Base-by-base conservation (phyloP, 2,888 invertebrate species). In the Abrostola triplasia region DNA sequence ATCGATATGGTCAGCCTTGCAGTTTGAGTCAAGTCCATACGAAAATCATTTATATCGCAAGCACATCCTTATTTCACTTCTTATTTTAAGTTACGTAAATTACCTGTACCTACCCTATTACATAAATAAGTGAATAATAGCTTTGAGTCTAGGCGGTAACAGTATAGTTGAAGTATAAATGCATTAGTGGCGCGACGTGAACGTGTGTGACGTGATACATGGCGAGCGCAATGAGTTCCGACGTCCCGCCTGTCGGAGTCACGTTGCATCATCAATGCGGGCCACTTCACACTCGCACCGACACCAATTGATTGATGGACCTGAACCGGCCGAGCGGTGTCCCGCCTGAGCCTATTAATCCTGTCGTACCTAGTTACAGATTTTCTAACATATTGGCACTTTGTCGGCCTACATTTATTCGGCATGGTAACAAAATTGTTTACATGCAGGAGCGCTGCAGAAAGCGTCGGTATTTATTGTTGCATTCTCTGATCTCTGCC, bases 211-310 rank as follows among this genome's bases (percentile, higher is more conserved):
- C 67, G 62, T 76, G 73, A 76, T 64, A 40, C 65, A 76, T 76
- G 56, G 64, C 52, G 47, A 13, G 59, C 24, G 51, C 61, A 58
- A 52, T 56, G 59, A 41, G 54, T 55, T 6, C 58, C 42, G 71
- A 71, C 67, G 53, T 36, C 42, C 44, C 42, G 40, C 36, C 47
- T 65, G 65, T 73, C 65, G 58, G 64, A 77, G 77, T 79, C 78
- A 77, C 80, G 73, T 80, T 77, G 79, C 70, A 76, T 79, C 78
- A 76, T 79, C 80, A 80, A 68, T 56, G 73, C 53, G 59, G 63
- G 64, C 44, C 44, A 24, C 52, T 70, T 69, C 74, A 59, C 78
- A 80, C 67, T 76, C 64, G 73, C 69, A 65, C 50, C 59, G 67
- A 70, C 77, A 64, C 55, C 70, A 59, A 62, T 64, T 79, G 79